A percentile compares a stretch with the other conserved stretches of the same genome.
Evolutionary conservation across 2,888 invertebrate species (phyloP).

Genomic region (Chromoteleia sp.): DNA sequence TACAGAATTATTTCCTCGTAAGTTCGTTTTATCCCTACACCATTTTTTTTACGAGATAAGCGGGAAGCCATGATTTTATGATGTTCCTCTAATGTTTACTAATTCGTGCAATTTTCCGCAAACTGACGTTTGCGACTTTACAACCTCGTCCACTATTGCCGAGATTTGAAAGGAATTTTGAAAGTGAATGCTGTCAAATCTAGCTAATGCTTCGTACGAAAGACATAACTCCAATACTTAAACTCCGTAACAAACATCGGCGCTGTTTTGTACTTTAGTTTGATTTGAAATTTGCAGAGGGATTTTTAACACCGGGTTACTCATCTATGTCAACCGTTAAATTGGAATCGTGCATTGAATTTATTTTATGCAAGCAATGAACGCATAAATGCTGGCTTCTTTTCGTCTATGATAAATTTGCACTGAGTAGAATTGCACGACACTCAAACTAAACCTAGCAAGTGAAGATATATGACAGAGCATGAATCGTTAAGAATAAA

Average conservation of each 20-base stretch:
- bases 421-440: slow-evolving; percentile 19
- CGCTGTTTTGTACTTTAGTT: no score
- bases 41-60: slow-evolving; percentile 11
- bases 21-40: slow-evolving; percentile 2
- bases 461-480: slow-evolving; percentile 74
- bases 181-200: neutral
- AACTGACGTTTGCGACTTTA: slow-evolving; percentile 12
- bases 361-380: slow-evolving; percentile 11
- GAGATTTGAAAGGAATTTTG: neutral
- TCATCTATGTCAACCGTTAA: slow-evolving; percentile 4
- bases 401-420: slow-evolving; percentile 22
- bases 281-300: no score
- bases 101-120: slow-evolving; percentile 25
- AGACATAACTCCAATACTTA: no score
- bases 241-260: no score
- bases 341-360: slow-evolving; percentile 15
- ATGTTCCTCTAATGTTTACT: slow-evolving; percentile 26
- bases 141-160: neutral
- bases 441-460: slow-evolving; percentile 71
- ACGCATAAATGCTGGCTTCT: neutral
- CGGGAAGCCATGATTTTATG: slow-evolving; percentile 29
- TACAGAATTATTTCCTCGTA: slow-evolving; percentile 13
- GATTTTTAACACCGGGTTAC: neutral
- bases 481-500: slow-evolving; percentile 76
- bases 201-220: neutral